Base-by-base conservation (phyloP, 2,888 invertebrate species). In the Caenorhabditis parvicauda region DNA sequence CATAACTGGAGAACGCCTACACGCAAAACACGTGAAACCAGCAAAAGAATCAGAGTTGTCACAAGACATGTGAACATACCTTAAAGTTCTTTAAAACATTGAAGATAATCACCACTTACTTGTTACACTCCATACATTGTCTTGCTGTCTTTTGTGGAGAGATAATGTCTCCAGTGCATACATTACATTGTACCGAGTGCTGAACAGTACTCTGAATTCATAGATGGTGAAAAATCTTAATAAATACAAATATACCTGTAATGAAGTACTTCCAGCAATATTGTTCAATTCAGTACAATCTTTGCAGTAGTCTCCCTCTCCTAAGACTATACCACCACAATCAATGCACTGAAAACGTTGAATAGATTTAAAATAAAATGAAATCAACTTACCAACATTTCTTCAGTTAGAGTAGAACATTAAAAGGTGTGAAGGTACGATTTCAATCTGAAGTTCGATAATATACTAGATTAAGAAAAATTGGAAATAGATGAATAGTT, bases 21-120 rank as follows among this genome's bases (percentile, higher is more conserved):
- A 81, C 55, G 48, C 73, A 73, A 88, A 87, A 82, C 95, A 95
- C 56, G 89, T 86, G 82, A 94, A 95, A 79, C 92, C 91, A 81
- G 91, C 91, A 54, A 67, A 39, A 7, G 50, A 41, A 21, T 56
- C 64, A 3, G 49, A 47, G 0, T 55, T 39, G 25, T 64, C 67
- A 28, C 67, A 67, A 1, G 54, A 38, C 2, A 45, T 19, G 27
- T 67, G 67, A 44, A 49, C 49, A 28, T 27, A 42, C 46, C 67
- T 67, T 28, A 28, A 51, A 47, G n/a, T 19, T 2, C 35, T 48
- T 37, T 39, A 3, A 37, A 32, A 48, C 45, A 14, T 14, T 3
- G 3, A 19, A 24, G n/a, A 27, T 17, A 19, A 39, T 32, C 32
- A 48, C 22, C 17, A 22, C 58, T 52, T 21, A 62, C 62, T 58